Evolutionary conservation across 2,888 invertebrate species (phyloP).

Genomic region (Stenolophus ochropezus): DNA sequence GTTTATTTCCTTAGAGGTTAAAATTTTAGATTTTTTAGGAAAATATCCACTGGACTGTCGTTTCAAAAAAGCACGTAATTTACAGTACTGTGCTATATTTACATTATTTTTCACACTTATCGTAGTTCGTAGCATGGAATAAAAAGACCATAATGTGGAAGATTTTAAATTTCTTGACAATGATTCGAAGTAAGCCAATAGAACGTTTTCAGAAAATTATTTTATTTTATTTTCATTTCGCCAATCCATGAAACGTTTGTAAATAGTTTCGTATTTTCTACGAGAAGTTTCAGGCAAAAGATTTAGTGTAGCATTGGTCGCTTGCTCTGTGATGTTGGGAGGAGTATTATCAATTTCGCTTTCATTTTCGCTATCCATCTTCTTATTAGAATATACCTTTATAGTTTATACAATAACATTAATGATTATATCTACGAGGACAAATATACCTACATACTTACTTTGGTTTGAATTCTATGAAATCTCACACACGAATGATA

Average conservation of each 20-base stretch:
- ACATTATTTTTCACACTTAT: constrained; percentile 11
- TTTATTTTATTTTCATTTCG: neutral
- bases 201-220: constrained; percentile 16
- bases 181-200: neutral
- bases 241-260: constrained; percentile 21
- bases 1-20: constrained; percentile 1
- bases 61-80: constrained; percentile 11
- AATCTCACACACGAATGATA: too few species aligned
- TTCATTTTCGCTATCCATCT: too few species aligned
- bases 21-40: neutral
- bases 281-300: neutral
- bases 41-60: neutral
- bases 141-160: constrained; percentile 28
- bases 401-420: too few species aligned
- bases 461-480: too few species aligned
- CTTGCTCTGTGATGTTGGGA: too few species aligned
- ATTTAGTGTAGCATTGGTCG: neutral
- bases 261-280: neutral
- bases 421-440: too few species aligned
- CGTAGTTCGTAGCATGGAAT: constrained; percentile 51
- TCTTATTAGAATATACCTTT: too few species aligned
- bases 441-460: too few species aligned
- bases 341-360: too few species aligned
- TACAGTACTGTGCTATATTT: neutral
- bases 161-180: constrained; percentile 14